Evolutionary conservation across 2,888 invertebrate genomes (phyloP), one percentile per base, ranked within the genome.

Genomic region (Thymelicus sylvestris): DNA sequence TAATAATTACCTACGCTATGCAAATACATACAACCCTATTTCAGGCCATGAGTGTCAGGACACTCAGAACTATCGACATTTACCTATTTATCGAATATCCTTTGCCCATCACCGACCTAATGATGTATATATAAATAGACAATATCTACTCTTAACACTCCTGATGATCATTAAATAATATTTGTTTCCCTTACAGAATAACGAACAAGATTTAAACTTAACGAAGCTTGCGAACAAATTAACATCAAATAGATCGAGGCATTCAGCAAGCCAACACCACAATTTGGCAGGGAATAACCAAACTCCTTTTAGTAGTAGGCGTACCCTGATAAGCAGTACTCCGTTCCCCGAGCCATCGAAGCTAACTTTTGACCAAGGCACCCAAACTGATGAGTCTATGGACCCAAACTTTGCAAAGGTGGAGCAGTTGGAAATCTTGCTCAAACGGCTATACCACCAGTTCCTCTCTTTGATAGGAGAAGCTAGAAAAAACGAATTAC

Each of bases 341-440:
- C 88, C 87, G 7, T 62, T 85, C 6, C 82, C 84, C 79, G 74
- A 50, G 19, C 13, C 44, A 47, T 59, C 7, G 72, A 83, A 73
- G 67, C 70, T 84, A 13, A 79, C 66, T 63, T 83, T 79, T 50
- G 85, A 89, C 66, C 83, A 86, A 80, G 83, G 76, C 38, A 86
- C 86, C 0, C 90, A 89, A 74, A 88, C 88, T 1, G 86, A 87
- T 3, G 71, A 72, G 0, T 41, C 52, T 0, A 31, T 74, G 8
- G 74, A 76, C 41, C 75, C 80, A 62, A 72, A 78, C 12, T 24
- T 74, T 15, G 75, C 76, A 6, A 82, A 82, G 76, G 79, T 88
- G 13, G 78, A 84, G 70, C 78, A 84, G 73, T 75, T 88, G 73
- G 83, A 87, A 78, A 24, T 71, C 2, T 76, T 80, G 7, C 67